Evolutionary conservation across 2,888 invertebrate genomes (phyloP).

Genomic region (Pristionchus mayeri): DNA sequence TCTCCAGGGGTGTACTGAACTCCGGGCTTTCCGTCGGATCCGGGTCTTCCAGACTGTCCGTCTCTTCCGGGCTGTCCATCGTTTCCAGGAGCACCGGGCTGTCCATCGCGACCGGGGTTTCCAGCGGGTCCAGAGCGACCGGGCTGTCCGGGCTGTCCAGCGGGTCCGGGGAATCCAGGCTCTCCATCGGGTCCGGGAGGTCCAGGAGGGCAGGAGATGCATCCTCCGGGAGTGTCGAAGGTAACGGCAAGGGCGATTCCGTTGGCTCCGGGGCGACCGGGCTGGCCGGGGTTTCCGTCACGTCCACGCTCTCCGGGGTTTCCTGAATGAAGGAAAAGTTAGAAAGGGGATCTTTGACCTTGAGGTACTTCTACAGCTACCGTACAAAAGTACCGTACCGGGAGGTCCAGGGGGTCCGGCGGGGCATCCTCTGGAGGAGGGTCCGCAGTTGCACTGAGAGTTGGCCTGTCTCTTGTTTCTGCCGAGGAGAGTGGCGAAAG

Average conservation of each 20-base stretch:
- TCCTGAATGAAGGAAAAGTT: not conserved
- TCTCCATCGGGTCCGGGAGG: slow-evolving; percentile 43
- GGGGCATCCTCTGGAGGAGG: slow-evolving; percentile 44
- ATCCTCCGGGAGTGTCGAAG: slow-evolving; percentile 46
- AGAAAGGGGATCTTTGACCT: too few species aligned
- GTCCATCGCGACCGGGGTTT: slow-evolving; percentile 47
- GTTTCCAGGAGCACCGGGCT: slow-evolving; percentile 27
- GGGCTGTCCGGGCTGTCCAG: slow-evolving; percentile 41
- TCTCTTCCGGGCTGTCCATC: slow-evolving; percentile 30
- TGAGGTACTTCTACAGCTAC: too few species aligned
- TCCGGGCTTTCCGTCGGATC: slow-evolving; percentile 44
- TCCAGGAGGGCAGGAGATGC: slow-evolving; percentile 35
- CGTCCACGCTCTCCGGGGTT: slow-evolving; percentile 42
- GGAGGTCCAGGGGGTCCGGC: slow-evolving; percentile 44
- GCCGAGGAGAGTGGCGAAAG: slow-evolving; percentile 44
- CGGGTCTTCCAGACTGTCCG: slow-evolving; percentile 35
- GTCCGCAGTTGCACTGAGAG: slow-evolving; percentile 49
- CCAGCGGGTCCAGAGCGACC: slow-evolving; percentile 38
- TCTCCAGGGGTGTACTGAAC: slow-evolving; percentile 50
- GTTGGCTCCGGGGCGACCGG: slow-evolving; percentile 46
- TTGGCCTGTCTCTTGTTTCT: slow-evolving; percentile 45
- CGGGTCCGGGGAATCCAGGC: slow-evolving; percentile 48
- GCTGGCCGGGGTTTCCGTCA: slow-evolving; percentile 41
- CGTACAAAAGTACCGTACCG: not conserved
- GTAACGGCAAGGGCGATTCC: slow-evolving; percentile 50